Conservation (phyloP, 2,797 vertebrate genomes). For the Anguilla megastoma region DNA sequence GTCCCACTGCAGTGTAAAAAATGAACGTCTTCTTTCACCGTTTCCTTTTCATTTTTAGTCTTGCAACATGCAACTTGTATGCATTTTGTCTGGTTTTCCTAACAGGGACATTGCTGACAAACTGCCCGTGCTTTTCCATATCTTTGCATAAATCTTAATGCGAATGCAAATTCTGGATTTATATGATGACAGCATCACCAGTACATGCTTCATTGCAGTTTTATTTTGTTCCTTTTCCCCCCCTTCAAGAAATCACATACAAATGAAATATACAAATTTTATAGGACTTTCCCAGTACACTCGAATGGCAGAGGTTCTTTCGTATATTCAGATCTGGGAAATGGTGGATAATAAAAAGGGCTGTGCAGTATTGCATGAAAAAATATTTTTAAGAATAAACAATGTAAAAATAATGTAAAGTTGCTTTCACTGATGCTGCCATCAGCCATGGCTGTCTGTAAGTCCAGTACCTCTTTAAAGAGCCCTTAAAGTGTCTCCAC, state of each 20-base stretch:
- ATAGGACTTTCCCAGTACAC: no score
- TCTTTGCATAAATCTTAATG: neutral
- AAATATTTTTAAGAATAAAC: neutral
- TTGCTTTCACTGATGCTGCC: no score
- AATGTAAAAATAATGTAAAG: no score
- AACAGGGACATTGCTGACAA: neutral
- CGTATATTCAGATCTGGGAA: neutral
- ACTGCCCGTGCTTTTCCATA: neutral
- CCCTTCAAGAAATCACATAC: no score
- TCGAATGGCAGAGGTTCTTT: no score
- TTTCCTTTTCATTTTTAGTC: conserved; percentile 13
- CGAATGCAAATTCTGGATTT: neutral
- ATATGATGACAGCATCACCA: neutral
- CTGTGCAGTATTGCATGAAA: neutral
- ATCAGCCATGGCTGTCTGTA: no score
- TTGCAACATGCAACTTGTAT: neutral
- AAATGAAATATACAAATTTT: no score
- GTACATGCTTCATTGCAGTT: neutral
- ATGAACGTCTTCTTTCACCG: neutral
- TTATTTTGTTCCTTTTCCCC: neutral
- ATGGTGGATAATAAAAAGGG: neutral
- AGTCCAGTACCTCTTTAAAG: no score
- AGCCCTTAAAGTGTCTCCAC: no score
- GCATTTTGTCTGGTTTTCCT: conserved; percentile 27
- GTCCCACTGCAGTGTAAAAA: neutral